Percentiles rank a stretch among this genome's conserved stretches.
These are phyloP conservation scores for Perodicticus potto DNA, from an alignment of 2,797 vertebrate genomes.

Conservation along the genomic window DNA sequence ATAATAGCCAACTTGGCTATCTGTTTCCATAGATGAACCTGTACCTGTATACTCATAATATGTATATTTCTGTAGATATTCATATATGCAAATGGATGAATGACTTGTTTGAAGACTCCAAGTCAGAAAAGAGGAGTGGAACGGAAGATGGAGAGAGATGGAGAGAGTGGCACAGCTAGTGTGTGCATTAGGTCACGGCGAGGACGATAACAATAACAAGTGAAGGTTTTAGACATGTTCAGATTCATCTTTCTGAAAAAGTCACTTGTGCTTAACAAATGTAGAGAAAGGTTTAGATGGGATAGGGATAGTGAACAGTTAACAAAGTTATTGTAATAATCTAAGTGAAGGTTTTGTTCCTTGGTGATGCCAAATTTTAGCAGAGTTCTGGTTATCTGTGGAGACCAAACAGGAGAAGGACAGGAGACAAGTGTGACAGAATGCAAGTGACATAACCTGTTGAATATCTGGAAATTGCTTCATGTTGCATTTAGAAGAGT, in stretches of 20 bases:
- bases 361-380: neutral
- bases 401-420: neutral
- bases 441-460: neutral
- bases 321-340: neutral
- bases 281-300: neutral
- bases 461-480: slow-evolving; percentile 14
- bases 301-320: neutral
- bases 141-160: neutral
- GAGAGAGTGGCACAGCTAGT: neutral
- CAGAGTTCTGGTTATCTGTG: slow-evolving; percentile 6
- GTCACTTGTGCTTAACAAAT: neutral
- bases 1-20: neutral
- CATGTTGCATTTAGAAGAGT: neutral
- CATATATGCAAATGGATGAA: neutral
- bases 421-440: neutral
- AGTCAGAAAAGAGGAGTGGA: neutral
- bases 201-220: neutral
- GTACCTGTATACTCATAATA: neutral
- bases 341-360: slow-evolving; percentile 8
- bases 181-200: neutral
- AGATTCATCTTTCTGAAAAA: neutral
- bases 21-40: neutral
- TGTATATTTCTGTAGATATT: neutral
- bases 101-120: neutral
- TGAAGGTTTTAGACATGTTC: neutral